phyloP scores from a whole-genome alignment of 2,888 invertebrate genomes.

The Rugalucina vietnamica region DNA sequence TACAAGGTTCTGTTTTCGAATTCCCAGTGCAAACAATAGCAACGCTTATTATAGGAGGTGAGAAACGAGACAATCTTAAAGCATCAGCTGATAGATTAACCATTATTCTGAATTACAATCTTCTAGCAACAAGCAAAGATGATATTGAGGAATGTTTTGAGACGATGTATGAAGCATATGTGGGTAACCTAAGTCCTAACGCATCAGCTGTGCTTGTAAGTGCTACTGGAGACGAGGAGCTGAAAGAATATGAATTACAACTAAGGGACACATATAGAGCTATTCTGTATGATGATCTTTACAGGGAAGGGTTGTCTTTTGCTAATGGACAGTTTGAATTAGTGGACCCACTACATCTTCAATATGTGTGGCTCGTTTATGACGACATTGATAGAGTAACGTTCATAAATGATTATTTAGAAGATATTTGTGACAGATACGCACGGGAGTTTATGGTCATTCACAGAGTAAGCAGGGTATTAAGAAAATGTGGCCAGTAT shows the following conservation, averaged over 20 bases:
- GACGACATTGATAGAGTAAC: conserved; percentile 65
- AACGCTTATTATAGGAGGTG: conserved; percentile 72
- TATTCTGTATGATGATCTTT: conserved; percentile 72
- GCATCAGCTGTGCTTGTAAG: conserved; percentile 76
- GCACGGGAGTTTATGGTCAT: conserved; percentile 77
- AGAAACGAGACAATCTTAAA: conserved; percentile 58
- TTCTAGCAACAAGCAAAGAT: conserved; percentile 72
- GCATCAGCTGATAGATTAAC: conserved; percentile 68
- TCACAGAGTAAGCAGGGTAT: conserved; percentile 75
- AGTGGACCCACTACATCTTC: conserved; percentile 68
- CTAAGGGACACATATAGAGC: conserved; percentile 73
- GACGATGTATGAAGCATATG: conserved; percentile 78
- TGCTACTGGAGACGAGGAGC: conserved; percentile 71
- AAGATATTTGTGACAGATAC: conserved; percentile 74
- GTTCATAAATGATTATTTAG: conserved; percentile 75
- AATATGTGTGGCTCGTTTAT: conserved; percentile 74
- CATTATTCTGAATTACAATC: conserved; percentile 73
- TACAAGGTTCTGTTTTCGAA: conserved; percentile 76
- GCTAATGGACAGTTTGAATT: conserved; percentile 67
- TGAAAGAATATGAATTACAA: conserved; percentile 72
- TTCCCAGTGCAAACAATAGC: conserved; percentile 75
- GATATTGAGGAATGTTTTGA: conserved; percentile 77
- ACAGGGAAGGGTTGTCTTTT: conserved; percentile 73
- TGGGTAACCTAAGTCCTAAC: conserved; percentile 75
- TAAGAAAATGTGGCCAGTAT: conserved; percentile 79